phyloP scores from a whole-genome alignment of 2,113 vertebrate genomes.

The Eurypyga helias region DNA sequence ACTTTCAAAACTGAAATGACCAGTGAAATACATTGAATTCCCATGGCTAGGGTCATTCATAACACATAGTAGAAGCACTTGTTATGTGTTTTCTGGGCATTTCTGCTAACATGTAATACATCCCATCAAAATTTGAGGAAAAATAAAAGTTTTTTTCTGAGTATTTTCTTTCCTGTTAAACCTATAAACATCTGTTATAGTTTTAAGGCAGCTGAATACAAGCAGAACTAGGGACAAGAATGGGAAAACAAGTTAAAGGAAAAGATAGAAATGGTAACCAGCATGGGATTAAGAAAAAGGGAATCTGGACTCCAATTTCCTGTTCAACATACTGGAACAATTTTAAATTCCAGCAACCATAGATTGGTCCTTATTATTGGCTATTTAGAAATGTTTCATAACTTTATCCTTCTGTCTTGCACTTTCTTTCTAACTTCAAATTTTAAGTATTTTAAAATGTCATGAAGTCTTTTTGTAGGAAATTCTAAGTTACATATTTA shows the following conservation, averaged over 20 bases:
- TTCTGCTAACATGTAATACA: not conserved
- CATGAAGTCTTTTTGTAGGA: not conserved
- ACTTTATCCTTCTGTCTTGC: not conserved
- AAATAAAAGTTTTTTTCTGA: not conserved
- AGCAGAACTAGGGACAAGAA: not conserved
- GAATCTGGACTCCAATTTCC: not conserved
- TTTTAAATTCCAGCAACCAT: not conserved
- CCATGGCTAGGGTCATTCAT: not conserved
- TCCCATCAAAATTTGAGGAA: not conserved
- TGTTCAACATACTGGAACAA: not conserved
- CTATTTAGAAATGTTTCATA: not conserved
- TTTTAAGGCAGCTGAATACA: not conserved
- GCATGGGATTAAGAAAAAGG: not conserved
- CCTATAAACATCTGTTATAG: not conserved
- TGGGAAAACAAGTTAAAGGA: not conserved
- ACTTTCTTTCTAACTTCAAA: not conserved
- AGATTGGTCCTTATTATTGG: not conserved
- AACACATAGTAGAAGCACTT: fast-evolving
- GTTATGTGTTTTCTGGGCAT: not conserved
- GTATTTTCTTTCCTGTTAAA: not conserved
- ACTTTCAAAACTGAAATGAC: not conserved
- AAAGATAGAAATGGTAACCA: not conserved
- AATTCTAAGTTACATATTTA: not conserved
- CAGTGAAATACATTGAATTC: not conserved
- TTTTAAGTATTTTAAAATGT: not conserved